Evolutionary conservation across 30 jellyfish, hydroid and myxozoan genomes (phyloP), one percentile per base, ranked within the genome.

Genomic region (Hydra vulgaris): DNA sequence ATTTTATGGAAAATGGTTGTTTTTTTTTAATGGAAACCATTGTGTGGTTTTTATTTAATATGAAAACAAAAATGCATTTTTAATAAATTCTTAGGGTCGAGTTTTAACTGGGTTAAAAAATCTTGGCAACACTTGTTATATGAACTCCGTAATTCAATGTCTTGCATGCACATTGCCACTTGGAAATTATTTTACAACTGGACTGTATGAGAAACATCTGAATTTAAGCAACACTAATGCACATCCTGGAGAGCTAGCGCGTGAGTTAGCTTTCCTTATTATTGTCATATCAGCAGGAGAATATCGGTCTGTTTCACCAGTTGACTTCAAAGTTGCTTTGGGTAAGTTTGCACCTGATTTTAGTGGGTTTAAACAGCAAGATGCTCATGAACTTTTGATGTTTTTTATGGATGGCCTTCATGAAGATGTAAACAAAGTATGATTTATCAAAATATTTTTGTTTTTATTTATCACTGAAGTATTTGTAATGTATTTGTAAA

Each of bases 121-220:
- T 89, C 94, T 90, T 21, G 97, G 97, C 66, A 90, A 90, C 88
- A 85, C 97, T 26, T 90, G 97, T 70, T 90, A 90, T 88, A 90
- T 90, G 97, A 90, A 90, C 77, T 78, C 97, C 0, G 95, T 90
- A 26, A 73, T 90, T 71, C 97, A 91, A 75, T 82, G 95, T 24
- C 79, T 91, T 7, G 75, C 95, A 27, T 81, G 74, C 76, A 86
- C 98, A 17, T 66, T 54, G 76, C 95, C 98, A 24, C 78, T 91
- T 21, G 92, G 95, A 8, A 17, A 23, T 16, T 91, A 91, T 74
- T 86, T 91, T 53, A 40, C 23, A 74, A 25, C 73, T 23, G 96
- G 98, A 24, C 27, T 24, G 67, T 86, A 80, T 74, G 83, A 79
- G 55, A 70, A 23, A 8, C 88, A 91, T 67, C 40, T 91, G 66